phyloP scores from a whole-genome alignment of 2,888 invertebrate genomes.

The Xanthostigma xanthostigma region DNA sequence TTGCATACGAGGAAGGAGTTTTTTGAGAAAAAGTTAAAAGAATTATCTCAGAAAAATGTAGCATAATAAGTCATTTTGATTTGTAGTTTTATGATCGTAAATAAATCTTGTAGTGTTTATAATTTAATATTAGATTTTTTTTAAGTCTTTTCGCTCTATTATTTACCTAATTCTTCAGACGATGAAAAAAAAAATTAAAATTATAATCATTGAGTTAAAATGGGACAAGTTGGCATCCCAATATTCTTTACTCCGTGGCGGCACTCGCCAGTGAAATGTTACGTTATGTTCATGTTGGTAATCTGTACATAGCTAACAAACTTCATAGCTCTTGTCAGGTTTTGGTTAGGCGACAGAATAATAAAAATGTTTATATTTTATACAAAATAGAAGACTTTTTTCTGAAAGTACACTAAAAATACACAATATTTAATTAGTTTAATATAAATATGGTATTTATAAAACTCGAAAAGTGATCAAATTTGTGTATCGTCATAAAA shows the following conservation, averaged over 20 bases:
- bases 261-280: not conserved
- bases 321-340: constrained; percentile 2
- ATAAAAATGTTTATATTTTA: not conserved
- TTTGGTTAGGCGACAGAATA: constrained; percentile 5
- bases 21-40: constrained; percentile 40
- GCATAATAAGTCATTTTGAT: not conserved
- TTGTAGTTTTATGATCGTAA: not conserved
- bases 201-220: not conserved
- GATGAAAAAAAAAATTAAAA: not conserved
- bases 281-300: not conserved
- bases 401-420: too few species aligned
- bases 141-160: not conserved
- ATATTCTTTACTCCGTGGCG: too few species aligned
- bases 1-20: constrained; percentile 47
- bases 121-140: not conserved
- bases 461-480: too few species aligned
- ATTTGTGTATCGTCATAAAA: too few species aligned
- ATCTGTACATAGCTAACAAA: not conserved
- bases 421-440: too few species aligned
- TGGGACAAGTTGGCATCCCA: not conserved
- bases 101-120: not conserved
- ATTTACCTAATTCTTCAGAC: not conserved
- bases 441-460: too few species aligned
- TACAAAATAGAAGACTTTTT: not conserved
- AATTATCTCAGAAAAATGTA: constrained; percentile 12